Evolutionary conservation across 2,113 vertebrate species (phyloP), one percentile per base, ranked within the genome.

Genomic region (Phasianus colchicus): DNA sequence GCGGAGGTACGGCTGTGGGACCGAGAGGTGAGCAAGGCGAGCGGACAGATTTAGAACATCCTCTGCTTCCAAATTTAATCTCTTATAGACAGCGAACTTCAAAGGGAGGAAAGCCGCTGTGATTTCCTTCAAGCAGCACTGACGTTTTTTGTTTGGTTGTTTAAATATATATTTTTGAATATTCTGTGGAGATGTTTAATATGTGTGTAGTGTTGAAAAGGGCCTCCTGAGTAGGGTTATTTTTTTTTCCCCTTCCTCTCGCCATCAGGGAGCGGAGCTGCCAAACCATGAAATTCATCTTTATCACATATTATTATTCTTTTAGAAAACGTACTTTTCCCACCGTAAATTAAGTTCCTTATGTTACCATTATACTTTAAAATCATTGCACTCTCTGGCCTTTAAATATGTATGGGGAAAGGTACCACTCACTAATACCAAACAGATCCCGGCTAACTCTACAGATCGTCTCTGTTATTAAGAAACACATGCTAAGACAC

Each of bases 1-100:
- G 79, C 9, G 72, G 77, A 79, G 96, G 85, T 86, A 52, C 80
- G 75, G 57, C 2, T 2, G 94, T 92, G 81, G 95, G 96, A 96
- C 83, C 69, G 85, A 30, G 86, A 85, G 92, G 74, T 78, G 91
- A 88, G 69, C 8, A 21, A 87, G 76, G 85, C 13, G 3, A 80
- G 60, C 82, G 16, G 95, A 89, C 95, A 70, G 74, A 97, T 97
- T 97, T 97, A 96, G 97, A 97, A 97, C 94, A 96, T 97, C 97
- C 97, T 97, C 95, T 93, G 73, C 96, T 96, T 96, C 97, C 96
- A 92, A 97, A 96, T 96, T 96, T 95, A 96, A 97, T 93, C 91
- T 78, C 63, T 79, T 18, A 71, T 61, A 91, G 69, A 87, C 95
- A 95, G 74, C 58, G 7, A 17, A 65, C 94, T 93, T 96, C 94